Evolutionary conservation across 2,113 vertebrate genomes (phyloP).

Genomic region (Tragelaphus scriptus): DNA sequence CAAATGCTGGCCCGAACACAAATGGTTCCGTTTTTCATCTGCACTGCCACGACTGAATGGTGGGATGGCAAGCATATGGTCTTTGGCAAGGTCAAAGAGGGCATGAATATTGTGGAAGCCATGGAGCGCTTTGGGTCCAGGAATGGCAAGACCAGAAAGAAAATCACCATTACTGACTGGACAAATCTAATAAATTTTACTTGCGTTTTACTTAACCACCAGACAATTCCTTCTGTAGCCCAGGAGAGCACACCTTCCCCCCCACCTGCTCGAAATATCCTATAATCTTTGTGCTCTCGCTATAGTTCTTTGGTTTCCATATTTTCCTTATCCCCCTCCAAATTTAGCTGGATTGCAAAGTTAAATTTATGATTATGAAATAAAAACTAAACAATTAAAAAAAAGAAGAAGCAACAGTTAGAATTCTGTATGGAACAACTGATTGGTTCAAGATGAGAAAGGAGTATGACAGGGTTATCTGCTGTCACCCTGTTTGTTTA

Average conservation of each 20-base stretch:
- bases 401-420: not conserved
- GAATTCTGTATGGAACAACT: not conserved
- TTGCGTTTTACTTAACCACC: not conserved
- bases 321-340: not conserved
- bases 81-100: not conserved
- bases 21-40: not conserved
- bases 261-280: not conserved
- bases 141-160: not conserved
- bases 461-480: not conserved
- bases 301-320: not conserved
- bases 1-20: not conserved
- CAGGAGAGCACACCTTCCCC: not conserved
- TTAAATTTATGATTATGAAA: not conserved
- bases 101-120: not conserved
- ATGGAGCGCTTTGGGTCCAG: not conserved
- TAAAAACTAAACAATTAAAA: not conserved
- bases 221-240: not conserved
- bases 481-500: not conserved
- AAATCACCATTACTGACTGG: not conserved
- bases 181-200: not conserved
- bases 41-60: not conserved
- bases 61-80: not conserved
- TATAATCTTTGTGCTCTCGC: not conserved
- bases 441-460: not conserved
- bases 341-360: not conserved